Percentiles rank a stretch among this genome's conserved stretches.
These are phyloP conservation scores for Drosophila ananassae DNA, from an alignment of 1,140 invertebrate species.

Conservation along the genomic window DNA sequence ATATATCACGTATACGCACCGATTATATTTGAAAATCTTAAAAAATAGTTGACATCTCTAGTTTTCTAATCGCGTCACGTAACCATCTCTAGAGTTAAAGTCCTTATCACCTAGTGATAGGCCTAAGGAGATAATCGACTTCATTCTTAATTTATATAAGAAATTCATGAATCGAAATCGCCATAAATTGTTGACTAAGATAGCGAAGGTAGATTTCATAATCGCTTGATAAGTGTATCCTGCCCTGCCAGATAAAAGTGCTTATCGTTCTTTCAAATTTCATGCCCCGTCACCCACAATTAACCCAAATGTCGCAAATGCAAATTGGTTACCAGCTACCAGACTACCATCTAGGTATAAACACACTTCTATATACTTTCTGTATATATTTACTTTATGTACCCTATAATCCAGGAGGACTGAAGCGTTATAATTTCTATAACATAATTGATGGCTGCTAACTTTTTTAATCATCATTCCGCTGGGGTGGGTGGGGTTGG, in stretches of 20 bases:
- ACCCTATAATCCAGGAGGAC: constrained; percentile 19
- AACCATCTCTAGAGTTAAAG: constrained; percentile 9
- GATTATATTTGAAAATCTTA: background rate
- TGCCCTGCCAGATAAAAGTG: constrained; percentile 15
- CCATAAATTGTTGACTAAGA: constrained; percentile 25
- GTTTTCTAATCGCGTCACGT: constrained; percentile 21
- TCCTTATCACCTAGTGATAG: constrained; percentile 41
- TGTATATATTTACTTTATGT: background rate
- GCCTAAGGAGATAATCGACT: constrained; percentile 12
- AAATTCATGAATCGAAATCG: constrained; percentile 27
- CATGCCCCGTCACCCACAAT: constrained; percentile 54
- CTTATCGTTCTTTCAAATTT: constrained; percentile 39
- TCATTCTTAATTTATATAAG: constrained; percentile 45
- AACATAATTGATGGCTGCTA: constrained; percentile 48
- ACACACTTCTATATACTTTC: constrained; percentile 22
- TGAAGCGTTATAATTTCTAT: constrained; percentile 26
- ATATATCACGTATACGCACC: background rate
- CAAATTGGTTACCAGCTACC: constrained; percentile 30
- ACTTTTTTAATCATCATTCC: constrained; percentile 29
- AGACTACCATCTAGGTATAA: constrained; percentile 20
- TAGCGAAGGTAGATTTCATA: constrained; percentile 28
- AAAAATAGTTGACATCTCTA: background rate
- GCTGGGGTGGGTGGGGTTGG: background rate
- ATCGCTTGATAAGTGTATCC: constrained; percentile 30
- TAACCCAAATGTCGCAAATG: constrained; percentile 62